Base-by-base conservation (phyloP, 1,140 invertebrate genomes). In the Drosophila obscura region DNA sequence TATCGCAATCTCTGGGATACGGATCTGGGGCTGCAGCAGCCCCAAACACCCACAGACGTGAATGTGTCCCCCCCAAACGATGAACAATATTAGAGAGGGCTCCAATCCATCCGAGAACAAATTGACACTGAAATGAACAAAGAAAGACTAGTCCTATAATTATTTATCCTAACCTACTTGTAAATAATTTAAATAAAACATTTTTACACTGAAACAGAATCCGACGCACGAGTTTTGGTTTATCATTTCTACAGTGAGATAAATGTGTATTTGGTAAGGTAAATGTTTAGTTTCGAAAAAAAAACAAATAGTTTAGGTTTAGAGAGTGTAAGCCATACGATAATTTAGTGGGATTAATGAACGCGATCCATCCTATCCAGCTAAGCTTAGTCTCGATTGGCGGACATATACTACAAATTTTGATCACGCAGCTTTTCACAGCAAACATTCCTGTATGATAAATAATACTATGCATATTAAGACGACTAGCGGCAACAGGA, bases 401-500 rank as follows among this genome's bases (percentile, higher is more conserved):
- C 35, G 43, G 11, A 46, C 35, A 22, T 64, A 44, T 65, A 69
- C 66, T 69, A 69, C 55, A 51, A 35, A 77, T 81, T 73, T 81
- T 63, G 78, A 73, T 77, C 78, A 81, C 78, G 56, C 41, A 19
- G 67, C 73, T 76, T 56, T 58, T 84, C 64, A 87, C 63, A 87
- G 83, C 75, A 87, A 79, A 83, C 83, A 87, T 82, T 87, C 83
- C 69, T 77, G 79, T 73, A 87, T 77, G 72, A 87, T 76, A 80
- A 87, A 88, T 73, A 87, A 73, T 79, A 87, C 83, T 87, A 87
- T 88, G 80, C 73, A 82, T 63, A 88, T 77, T 28, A 88, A 61
- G 45, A 87, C 83, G 67, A 87, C 15, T 43, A 88, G 79, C 61
- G 83, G 83, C 72, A 87, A 75, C 66, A 87, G 49, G 26, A 88